Evolutionary conservation across 2,797 vertebrate species (phyloP).

Genomic region (Anabas testudineus): DNA sequence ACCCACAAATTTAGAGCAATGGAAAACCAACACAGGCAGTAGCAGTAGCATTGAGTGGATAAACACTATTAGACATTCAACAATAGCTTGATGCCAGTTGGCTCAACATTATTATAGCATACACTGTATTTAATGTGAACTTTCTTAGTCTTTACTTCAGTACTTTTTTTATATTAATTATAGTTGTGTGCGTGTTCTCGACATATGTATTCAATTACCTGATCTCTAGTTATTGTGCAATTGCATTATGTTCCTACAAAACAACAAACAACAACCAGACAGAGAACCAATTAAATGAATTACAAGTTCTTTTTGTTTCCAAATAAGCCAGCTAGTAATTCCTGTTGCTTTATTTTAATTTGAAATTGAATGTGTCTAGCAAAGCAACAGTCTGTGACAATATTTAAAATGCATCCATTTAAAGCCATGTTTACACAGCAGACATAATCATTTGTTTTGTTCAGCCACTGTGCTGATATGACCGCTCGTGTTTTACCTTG

Average conservation of each 20-base stretch:
- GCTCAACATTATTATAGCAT: neutral
- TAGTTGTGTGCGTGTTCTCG: neutral
- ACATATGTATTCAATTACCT: neutral
- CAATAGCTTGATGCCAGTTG: neutral
- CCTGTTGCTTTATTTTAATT: neutral
- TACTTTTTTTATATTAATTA: too few relatives aligned
- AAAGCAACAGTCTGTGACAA: neutral
- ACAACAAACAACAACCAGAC: neutral
- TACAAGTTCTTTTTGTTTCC: neutral
- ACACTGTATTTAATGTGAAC: too few relatives aligned
- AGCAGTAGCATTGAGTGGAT: too few relatives aligned
- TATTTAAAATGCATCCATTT: neutral
- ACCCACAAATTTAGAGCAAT: too few relatives aligned
- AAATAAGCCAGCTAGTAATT: neutral
- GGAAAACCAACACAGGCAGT: too few relatives aligned
- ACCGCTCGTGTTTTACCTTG: neutral
- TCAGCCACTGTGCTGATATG: too few relatives aligned
- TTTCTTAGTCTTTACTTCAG: neutral
- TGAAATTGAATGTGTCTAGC: neutral
- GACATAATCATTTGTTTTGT: neutral
- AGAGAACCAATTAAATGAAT: neutral
- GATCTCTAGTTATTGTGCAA: neutral
- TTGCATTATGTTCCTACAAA: neutral
- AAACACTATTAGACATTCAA: too few relatives aligned
- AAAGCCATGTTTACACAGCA: neutral